Conservation (phyloP, 1,140 invertebrate genomes). For the Saccostrea echinata region DNA sequence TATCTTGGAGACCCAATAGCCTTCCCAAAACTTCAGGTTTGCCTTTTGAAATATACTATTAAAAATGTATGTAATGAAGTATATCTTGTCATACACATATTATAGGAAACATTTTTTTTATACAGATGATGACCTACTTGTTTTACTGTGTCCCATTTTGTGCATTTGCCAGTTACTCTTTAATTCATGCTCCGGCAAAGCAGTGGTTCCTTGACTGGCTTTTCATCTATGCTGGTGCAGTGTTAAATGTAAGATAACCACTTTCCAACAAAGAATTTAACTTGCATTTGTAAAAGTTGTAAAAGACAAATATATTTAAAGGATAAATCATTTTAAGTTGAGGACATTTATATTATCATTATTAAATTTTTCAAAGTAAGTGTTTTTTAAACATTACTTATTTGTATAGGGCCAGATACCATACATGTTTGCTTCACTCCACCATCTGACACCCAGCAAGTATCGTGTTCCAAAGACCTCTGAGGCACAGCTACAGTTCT, state of each 20-base stretch:
- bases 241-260: constrained; percentile 54
- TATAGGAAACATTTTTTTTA: not conserved
- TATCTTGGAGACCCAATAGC: constrained; percentile 59
- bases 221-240: constrained; percentile 61
- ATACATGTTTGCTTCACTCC: not conserved
- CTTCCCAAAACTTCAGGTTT: constrained; percentile 66
- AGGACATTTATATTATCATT: too few species aligned
- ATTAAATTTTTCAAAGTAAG: too few species aligned
- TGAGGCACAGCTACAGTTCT: not conserved
- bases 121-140: constrained; percentile 63
- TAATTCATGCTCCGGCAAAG: constrained; percentile 39
- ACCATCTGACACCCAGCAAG: not conserved
- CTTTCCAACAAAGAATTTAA: not conserved
- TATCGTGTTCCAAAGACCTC: not conserved
- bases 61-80: too few species aligned
- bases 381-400: not conserved
- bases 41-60: not conserved
- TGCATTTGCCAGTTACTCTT: constrained; percentile 51
- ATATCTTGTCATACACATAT: too few species aligned
- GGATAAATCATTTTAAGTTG: too few species aligned
- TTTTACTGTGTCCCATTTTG: constrained; percentile 64
- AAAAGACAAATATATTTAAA: too few species aligned
- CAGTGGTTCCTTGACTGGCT: constrained; percentile 62
- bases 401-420: constrained; percentile 32
- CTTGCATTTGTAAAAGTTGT: too few species aligned